Base-by-base conservation (phyloP, 2,797 vertebrate species). In the Myotis daubentonii region DNA sequence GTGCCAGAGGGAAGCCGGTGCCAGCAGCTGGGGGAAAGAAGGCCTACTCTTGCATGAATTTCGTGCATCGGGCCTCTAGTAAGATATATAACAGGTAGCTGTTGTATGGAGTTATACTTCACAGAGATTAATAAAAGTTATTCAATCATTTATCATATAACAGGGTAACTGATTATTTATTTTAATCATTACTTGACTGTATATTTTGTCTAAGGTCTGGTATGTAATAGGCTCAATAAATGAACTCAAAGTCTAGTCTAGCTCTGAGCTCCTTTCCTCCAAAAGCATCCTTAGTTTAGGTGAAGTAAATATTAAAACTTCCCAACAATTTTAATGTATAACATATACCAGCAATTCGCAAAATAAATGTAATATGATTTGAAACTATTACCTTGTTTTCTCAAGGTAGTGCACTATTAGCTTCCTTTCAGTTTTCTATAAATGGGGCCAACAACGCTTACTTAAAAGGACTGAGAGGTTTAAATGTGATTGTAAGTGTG, bases 341-440 rank as follows among this genome's bases (percentile, higher is more conserved):
- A 82, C 25, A 78, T 0, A 38, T 36, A 72, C 8, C 57, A 94
- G 47, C 10, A 84, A 71, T 94, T 91, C 87, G 16, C 5, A 88
- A 95, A 97, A 85, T 84, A 94, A 65, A 82, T 91, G 75, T 38
- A 87, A 47, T 47, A 70, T 66, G 17, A 92, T 72, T 72, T 87
- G 41, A 79, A 89, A 79, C 19, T 74, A 90, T 30, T 81, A 65
- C 55, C 76, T 90, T 94, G 33, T 89, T 53, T 86, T 72, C 82
- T 88, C 62, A 85, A 81, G 47, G 33, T 38, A 92, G 15, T 90
- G 28, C 38, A 80, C 28, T 75, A 6, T 51, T 60, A 78, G 44
- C 41, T 55, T 90, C 13, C 30, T 76, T 36, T 65, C 62, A 76
- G 47, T 82, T 89, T 91, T 53, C 87, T 94, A 2, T 72, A 94